Evolutionary conservation across 1,140 invertebrate species (phyloP).

Genomic region (Anastrepha ludens): DNA sequence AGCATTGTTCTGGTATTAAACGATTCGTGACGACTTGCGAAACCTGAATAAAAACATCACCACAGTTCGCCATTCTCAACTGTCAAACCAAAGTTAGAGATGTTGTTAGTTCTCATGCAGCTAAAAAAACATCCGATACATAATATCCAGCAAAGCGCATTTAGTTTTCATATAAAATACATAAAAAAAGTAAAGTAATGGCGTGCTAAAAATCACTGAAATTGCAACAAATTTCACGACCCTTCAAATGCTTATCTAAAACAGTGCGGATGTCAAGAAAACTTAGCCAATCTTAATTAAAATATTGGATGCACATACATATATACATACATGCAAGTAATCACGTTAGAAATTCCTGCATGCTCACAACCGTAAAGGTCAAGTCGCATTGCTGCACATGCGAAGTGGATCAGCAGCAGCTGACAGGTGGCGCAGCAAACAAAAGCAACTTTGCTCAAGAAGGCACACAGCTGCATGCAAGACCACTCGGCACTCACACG

Average conservation of each 20-base stretch:
- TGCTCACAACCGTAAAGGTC: slow-evolving; percentile 55
- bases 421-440: not conserved
- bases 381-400: slow-evolving; percentile 42
- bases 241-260: too few species aligned
- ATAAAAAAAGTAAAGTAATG: not conserved
- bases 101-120: not conserved
- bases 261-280: too few species aligned
- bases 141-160: too few species aligned
- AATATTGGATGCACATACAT: not conserved
- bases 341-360: slow-evolving; percentile 54
- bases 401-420: not conserved
- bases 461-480: not conserved
- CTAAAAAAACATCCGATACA: not conserved
- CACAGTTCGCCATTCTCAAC: too few species aligned
- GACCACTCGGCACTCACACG: not conserved
- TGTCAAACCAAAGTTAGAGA: not conserved
- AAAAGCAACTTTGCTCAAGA: not conserved
- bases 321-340: not conserved
- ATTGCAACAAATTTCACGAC: too few species aligned
- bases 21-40: too few species aligned
- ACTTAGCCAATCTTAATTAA: too few species aligned
- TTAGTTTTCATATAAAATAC: too few species aligned
- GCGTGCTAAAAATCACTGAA: too few species aligned
- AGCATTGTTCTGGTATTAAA: too few species aligned
- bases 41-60: too few species aligned